Evolutionary conservation across 1,140 invertebrate genomes (phyloP).

Genomic region (Hermetia illucens): DNA sequence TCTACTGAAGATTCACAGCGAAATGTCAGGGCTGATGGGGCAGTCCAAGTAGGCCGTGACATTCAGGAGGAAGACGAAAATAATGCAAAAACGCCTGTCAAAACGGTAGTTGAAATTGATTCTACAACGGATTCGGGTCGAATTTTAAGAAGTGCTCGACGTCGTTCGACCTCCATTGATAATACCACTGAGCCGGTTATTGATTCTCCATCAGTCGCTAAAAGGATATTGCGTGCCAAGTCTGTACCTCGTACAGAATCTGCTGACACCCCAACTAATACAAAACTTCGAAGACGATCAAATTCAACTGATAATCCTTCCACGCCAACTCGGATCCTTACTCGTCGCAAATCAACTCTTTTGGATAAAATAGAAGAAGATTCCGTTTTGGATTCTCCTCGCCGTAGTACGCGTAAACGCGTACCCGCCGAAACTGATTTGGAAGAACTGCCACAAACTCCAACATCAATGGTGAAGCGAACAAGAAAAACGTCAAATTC

Average conservation of each 20-base stretch:
- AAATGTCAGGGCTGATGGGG: no score
- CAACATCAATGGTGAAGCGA: constrained; percentile 5
- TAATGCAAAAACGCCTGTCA: neutral
- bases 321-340: constrained; percentile 5
- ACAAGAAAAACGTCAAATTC: constrained; percentile 5
- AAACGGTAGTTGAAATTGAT: no score
- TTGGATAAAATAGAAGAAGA: constrained; percentile 18
- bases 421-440: constrained; percentile 10
- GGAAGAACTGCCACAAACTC: neutral
- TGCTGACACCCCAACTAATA: neutral
- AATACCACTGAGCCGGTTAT: neutral
- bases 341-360: constrained; percentile 4
- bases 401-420: constrained; percentile 14
- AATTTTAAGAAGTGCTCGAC: neutral
- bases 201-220: neutral
- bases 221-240: constrained; percentile 1
- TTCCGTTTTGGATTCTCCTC: constrained; percentile 6
- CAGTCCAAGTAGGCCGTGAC: neutral
- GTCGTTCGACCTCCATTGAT: constrained; percentile 2
- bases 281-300: neutral
- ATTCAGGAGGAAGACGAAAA: neutral
- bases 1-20: no score
- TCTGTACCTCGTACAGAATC: constrained; percentile 4
- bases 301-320: neutral
- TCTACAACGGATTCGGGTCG: no score